Conservation (phyloP, 2,888 invertebrate genomes). For the Idaea aversata region DNA sequence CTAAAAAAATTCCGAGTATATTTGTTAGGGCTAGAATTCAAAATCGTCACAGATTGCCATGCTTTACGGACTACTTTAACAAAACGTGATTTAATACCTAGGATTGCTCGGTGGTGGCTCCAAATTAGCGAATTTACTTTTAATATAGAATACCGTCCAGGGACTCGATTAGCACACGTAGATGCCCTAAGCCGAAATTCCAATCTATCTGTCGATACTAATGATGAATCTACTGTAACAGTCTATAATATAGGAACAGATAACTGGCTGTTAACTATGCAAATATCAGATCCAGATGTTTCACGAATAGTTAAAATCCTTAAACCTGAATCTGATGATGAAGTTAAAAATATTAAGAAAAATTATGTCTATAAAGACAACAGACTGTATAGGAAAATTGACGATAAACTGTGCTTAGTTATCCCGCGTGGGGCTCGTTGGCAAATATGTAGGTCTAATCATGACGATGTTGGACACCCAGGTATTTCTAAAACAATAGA, state of each 20-base stretch:
- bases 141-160: slow-evolving; percentile 24
- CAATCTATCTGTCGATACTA: neutral
- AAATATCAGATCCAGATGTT: slow-evolving; percentile 10
- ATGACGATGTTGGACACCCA: too few species aligned
- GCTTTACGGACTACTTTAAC: slow-evolving; percentile 20
- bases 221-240: neutral
- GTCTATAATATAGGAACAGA: slow-evolving; percentile 4
- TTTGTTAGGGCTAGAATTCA: slow-evolving; percentile 17
- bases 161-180: slow-evolving; percentile 22
- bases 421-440: slow-evolving; percentile 5
- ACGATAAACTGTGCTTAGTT: neutral
- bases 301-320: slow-evolving; percentile 6
- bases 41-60: slow-evolving; percentile 25
- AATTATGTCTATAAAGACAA: slow-evolving; percentile 4
- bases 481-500: too few species aligned
- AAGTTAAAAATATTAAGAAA: slow-evolving; percentile 3
- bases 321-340: slow-evolving; percentile 3
- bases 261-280: slow-evolving; percentile 10
- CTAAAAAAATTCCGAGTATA: slow-evolving; percentile 16
- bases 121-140: slow-evolving; percentile 24
- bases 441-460: too few species aligned
- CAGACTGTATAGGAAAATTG: neutral
- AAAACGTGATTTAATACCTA: slow-evolving; percentile 25
- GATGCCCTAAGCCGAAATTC: slow-evolving; percentile 15
- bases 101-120: too few species aligned